Conservation (phyloP, 1,140 invertebrate genomes). For the Conus betulinus region DNA sequence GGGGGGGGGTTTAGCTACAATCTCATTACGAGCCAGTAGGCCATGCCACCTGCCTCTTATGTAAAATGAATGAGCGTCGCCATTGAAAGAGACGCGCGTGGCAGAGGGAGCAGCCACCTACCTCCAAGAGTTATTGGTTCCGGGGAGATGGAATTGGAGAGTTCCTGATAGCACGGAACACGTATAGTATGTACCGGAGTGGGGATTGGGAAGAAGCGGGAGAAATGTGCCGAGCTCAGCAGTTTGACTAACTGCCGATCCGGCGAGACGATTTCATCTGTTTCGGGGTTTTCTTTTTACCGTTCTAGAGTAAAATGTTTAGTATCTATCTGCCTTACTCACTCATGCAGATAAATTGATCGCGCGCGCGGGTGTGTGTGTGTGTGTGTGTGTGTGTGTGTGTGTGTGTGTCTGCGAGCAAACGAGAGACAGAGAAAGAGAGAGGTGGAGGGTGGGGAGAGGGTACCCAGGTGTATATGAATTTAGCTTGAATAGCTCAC, state of each 20-base stretch:
- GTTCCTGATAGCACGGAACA: not conserved
- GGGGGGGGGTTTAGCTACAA: not conserved
- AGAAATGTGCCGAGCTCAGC: slow-evolving; percentile 4
- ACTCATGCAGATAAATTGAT: too few species aligned
- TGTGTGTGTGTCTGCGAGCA: too few species aligned
- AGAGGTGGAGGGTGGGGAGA: too few species aligned
- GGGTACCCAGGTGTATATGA: too few species aligned
- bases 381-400: too few species aligned
- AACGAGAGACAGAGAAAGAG: not conserved
- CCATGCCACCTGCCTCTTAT: not conserved
- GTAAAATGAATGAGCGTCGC: not conserved
- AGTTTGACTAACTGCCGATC: not conserved
- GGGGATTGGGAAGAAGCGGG: not conserved
- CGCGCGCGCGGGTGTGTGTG: too few species aligned
- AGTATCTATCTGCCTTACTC: too few species aligned
- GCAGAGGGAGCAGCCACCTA: not conserved
- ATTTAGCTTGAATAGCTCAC: too few species aligned
- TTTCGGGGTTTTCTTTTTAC: too few species aligned
- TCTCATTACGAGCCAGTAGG: not conserved
- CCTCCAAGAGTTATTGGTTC: slow-evolving; percentile 3
- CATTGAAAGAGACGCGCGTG: not conserved
- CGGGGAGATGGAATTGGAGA: not conserved
- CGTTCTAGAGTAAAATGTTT: too few species aligned
- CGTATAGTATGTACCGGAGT: too few species aligned
- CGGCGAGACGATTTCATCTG: too few species aligned